Conservation (phyloP, 2,888 invertebrate genomes). For the Cryptocheilus praepositus region DNA sequence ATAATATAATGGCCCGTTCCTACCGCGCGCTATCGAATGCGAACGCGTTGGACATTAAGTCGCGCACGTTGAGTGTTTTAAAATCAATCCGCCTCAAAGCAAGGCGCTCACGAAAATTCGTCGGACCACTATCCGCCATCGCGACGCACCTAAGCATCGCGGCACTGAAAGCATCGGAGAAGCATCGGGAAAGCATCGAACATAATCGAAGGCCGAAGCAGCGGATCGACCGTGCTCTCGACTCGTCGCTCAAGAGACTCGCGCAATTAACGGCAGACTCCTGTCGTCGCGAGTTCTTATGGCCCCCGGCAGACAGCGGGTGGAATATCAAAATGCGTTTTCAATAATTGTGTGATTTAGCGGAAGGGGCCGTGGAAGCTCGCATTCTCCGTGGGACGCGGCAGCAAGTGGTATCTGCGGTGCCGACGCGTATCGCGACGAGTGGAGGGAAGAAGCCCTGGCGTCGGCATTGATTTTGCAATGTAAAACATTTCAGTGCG, state of each 20-base stretch:
- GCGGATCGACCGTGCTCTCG: neutral
- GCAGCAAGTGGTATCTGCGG: constrained; percentile 15
- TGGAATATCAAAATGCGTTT: constrained; percentile 65
- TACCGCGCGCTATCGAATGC: too few relatives aligned
- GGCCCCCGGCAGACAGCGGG: neutral
- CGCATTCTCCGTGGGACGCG: neutral
- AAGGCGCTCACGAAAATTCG: too few relatives aligned
- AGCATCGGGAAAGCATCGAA: constrained; percentile 8
- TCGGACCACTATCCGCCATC: too few relatives aligned
- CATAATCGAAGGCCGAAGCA: constrained; percentile 3
- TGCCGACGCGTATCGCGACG: constrained; percentile 21
- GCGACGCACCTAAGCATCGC: too few relatives aligned
- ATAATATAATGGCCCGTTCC: too few relatives aligned
- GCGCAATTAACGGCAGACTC: constrained; percentile 35
- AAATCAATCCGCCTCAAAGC: too few relatives aligned
- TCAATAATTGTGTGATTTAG: constrained; percentile 73
- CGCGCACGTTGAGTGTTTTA: too few relatives aligned
- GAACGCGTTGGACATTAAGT: too few relatives aligned
- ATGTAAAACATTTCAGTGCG: constrained; percentile 73
- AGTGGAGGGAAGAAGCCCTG: constrained; percentile 52
- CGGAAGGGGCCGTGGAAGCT: constrained; percentile 46
- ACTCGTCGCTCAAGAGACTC: neutral
- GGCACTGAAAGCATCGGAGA: too few relatives aligned
- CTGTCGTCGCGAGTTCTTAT: neutral
- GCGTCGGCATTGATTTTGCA: constrained; percentile 73